Evolutionary conservation across 2,888 invertebrate species (phyloP), one percentile per base, ranked within the genome.

Genomic region (Clitarchus hookeri): DNA sequence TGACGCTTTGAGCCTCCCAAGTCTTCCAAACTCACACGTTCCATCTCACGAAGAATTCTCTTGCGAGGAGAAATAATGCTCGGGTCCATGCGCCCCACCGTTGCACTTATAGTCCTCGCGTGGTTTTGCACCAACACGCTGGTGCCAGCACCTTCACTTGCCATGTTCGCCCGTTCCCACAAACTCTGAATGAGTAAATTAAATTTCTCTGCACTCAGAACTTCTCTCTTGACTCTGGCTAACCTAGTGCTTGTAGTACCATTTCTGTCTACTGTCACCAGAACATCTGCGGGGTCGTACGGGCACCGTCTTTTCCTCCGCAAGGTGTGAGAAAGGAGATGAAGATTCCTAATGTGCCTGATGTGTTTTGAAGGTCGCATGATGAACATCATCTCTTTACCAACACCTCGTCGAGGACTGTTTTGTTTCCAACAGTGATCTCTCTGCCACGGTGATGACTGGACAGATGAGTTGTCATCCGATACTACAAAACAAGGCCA

Each of bases 341-440:
- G 87, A 77, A 89, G 85, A 85, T 88, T 88, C 78, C 88, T 86
- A 25, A 88, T 84, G 78, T 87, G 86, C 65, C 86, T 83, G 44
- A 87, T 86, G 48, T 85, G 86, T 48, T 85, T 87, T 12, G 87
- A 83, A 23, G 89, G 88, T 36, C 86, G 88, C 89, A 89, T 89
- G 84, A 87, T 44, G 85, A 89, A 89, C 27, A 88, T 94, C 92
- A 96, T 93, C 92, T 96, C 95, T 91, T 94, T 95, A 91, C 96
- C 95, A 88, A 95, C 93, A 91, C 95, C 94, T 89, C 94, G 94
- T 89, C 95, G 94, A 87, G 97, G 97, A 89, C 94, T 93, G 88
- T 95, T 93, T 92, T 97, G 97, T 92, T 97, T 97, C 96, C 97
- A 97, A 91, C 96, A 96, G 92, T 97, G 97, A 92, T 97, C 97